Evolutionary conservation across 2,113 vertebrate species (phyloP).

Genomic region (Rhynchomys soricoides): DNA sequence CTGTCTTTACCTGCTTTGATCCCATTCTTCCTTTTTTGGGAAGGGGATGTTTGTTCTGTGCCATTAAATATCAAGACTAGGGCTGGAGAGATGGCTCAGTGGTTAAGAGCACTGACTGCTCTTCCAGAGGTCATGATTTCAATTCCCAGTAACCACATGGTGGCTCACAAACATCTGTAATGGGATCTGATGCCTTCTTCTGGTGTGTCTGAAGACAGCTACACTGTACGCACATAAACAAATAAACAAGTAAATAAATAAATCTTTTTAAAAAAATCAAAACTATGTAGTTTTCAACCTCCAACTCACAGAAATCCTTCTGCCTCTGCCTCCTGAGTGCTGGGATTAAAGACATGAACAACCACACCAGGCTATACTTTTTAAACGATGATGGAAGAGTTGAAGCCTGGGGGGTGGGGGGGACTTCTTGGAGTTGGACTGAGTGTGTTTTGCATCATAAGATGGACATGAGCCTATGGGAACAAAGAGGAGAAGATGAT

Average conservation of each 20-base stretch:
- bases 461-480: background rate
- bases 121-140: too few species aligned
- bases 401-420: background rate
- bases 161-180: too few species aligned
- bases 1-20: background rate
- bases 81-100: too few species aligned
- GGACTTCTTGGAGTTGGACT: background rate
- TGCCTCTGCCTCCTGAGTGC: background rate
- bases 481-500: background rate
- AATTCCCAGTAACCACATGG: too few species aligned
- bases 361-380: background rate
- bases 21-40: background rate
- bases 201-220: too few species aligned
- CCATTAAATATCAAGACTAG: background rate
- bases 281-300: background rate
- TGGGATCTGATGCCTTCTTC: too few species aligned
- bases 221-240: too few species aligned
- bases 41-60: background rate
- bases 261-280: too few species aligned
- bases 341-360: background rate
- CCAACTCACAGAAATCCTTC: background rate
- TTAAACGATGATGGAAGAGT: background rate
- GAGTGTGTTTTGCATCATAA: background rate
- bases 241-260: too few species aligned
- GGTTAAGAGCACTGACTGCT: too few species aligned